phyloP scores from a whole-genome alignment of 30 jellyfish, hydroid and myxozoan genomes.

The Aurelia aurita region DNA sequence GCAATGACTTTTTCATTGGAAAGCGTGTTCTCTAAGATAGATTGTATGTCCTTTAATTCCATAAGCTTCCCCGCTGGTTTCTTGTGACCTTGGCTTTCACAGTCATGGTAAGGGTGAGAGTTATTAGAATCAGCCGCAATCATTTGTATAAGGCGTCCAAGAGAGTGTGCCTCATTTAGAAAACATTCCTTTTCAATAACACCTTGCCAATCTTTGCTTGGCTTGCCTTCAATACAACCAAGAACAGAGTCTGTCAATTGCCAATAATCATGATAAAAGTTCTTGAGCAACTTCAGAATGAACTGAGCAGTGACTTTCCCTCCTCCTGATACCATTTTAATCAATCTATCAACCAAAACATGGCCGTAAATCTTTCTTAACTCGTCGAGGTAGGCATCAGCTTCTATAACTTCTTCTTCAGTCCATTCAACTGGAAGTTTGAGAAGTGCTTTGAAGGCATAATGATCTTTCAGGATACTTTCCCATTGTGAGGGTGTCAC shows the following conservation, averaged over 20 bases:
- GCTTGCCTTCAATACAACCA: background rate
- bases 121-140: background rate
- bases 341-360: background rate
- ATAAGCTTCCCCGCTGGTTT: background rate
- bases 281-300: background rate
- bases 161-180: slow-evolving; percentile 2
- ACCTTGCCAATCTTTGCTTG: background rate
- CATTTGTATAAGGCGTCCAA: background rate
- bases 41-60: background rate
- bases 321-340: background rate
- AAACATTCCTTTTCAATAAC: background rate
- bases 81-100: background rate
- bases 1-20: background rate
- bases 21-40: background rate
- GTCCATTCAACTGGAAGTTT: slow-evolving; percentile 18
- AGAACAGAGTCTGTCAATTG: background rate
- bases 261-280: slow-evolving; percentile 15
- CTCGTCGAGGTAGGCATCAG: slow-evolving; percentile 17
- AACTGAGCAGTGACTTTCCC: background rate
- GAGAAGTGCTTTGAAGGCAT: background rate
- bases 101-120: background rate
- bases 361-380: background rate
- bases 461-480: background rate
- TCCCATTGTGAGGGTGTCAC: slow-evolving; percentile 17
- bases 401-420: background rate